Conservation (phyloP, 1,140 invertebrate genomes). For the Meloidogyne floridensis region DNA sequence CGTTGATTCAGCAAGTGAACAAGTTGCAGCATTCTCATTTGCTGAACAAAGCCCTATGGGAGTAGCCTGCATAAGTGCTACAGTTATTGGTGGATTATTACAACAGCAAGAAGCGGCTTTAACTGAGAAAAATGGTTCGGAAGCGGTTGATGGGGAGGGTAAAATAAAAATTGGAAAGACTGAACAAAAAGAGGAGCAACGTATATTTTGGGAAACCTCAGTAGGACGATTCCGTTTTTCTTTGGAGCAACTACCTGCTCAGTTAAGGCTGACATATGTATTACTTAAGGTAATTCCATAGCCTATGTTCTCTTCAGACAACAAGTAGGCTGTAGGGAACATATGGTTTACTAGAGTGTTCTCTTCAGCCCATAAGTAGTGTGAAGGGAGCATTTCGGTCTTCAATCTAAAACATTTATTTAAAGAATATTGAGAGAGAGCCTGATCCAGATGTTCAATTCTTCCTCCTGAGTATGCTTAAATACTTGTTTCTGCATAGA, state of each 20-base stretch:
- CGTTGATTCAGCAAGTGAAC: conserved; percentile 75
- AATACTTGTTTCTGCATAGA: conserved; percentile 86
- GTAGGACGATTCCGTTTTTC: conserved; percentile 87
- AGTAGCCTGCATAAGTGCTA: conserved; percentile 22
- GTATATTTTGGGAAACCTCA: conserved; percentile 81
- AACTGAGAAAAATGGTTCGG: not conserved
- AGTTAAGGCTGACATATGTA: conserved; percentile 87
- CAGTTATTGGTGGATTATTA: conserved; percentile 3
- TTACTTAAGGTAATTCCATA: conserved; percentile 76
- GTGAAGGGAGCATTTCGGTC: not conserved
- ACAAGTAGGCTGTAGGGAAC: not conserved
- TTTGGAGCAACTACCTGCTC: conserved; percentile 85
- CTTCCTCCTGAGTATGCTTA: conserved; percentile 86
- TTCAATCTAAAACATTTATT: not conserved
- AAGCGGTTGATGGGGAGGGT: not conserved
- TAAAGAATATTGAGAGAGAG: conserved; percentile 77
- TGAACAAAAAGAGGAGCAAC: conserved; percentile 21
- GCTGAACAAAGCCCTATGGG: conserved; percentile 30
- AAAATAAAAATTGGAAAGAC: not conserved
- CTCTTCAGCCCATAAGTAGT: not conserved
- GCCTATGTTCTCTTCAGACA: not conserved
- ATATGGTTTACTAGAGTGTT: not conserved
- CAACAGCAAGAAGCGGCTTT: not conserved
- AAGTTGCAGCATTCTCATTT: conserved; percentile 82
- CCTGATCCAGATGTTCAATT: conserved; percentile 86